These are phyloP conservation scores for Agelas oroides DNA, from an alignment of 37 sponge, comb jelly and placozoan genomes.

Conservation along the genomic window DNA sequence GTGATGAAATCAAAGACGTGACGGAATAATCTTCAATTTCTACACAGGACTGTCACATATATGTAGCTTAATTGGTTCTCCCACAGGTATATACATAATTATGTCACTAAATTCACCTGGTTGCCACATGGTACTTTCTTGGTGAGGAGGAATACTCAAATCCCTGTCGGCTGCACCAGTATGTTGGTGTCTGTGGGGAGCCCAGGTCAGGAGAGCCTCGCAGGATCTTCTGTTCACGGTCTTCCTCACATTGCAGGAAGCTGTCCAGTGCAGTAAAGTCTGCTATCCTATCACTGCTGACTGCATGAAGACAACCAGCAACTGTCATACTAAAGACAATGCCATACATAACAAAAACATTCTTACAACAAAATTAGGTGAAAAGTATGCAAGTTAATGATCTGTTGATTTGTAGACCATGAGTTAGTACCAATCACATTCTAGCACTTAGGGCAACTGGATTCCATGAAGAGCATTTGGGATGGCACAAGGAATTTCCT, in stretches of 20 bases:
- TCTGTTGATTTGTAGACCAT: too few relatives aligned
- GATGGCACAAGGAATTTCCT: too few relatives aligned
- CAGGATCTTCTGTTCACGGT: conserved; percentile 42
- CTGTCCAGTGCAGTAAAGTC: conserved; percentile 32
- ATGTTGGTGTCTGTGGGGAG: conserved; percentile 7
- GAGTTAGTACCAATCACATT: too few relatives aligned
- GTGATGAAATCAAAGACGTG: too few relatives aligned
- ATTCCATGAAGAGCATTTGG: too few relatives aligned
- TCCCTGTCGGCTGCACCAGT: neutral
- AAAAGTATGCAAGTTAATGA: too few relatives aligned
- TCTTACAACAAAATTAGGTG: too few relatives aligned
- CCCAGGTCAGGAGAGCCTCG: conserved; percentile 18
- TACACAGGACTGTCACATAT: too few relatives aligned
- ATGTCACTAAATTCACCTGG: conserved; percentile 10
- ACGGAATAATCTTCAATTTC: too few relatives aligned
- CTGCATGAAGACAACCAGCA: neutral
- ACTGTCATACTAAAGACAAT: neutral
- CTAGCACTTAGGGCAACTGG: too few relatives aligned
- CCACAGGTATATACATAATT: neutral
- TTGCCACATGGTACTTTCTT: conserved; percentile 47
- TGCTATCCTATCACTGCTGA: conserved; percentile 33
- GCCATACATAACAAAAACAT: too few relatives aligned
- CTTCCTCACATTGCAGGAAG: conserved; percentile 60
- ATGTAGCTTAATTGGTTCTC: too few relatives aligned
- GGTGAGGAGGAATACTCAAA: conserved; percentile 9